Conservation (phyloP, 2,888 invertebrate species). For the Artemia sinica region DNA sequence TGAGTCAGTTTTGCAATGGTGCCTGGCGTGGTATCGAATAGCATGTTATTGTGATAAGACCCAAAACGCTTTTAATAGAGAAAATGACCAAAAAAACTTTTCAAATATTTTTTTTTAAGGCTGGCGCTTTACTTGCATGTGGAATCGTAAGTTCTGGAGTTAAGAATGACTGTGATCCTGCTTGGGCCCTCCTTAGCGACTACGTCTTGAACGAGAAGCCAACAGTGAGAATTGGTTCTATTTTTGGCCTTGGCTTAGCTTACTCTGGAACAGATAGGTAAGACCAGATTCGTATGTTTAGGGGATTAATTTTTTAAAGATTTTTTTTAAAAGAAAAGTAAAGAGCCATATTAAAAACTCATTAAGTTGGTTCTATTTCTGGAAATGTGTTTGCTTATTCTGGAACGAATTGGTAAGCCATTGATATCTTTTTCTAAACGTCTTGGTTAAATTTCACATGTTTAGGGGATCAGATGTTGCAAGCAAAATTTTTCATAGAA, state of each 20-base stretch:
- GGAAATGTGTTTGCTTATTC: no score
- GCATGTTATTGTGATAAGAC: slow-evolving; percentile 7
- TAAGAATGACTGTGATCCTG: slow-evolving; percentile 93
- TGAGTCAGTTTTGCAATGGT: no score
- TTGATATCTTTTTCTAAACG: no score
- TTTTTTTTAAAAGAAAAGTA: no score
- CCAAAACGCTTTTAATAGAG: no score
- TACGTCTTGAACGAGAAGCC: slow-evolving; percentile 70
- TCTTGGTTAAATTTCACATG: no score
- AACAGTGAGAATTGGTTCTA: slow-evolving; percentile 68
- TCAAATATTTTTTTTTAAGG: slow-evolving; percentile 35
- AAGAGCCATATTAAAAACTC: no score
- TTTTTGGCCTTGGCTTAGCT: slow-evolving; percentile 73
- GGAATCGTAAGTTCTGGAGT: slow-evolving; percentile 96
- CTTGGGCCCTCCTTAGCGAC: slow-evolving; percentile 80
- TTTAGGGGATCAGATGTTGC: no score
- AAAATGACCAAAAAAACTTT: background rate
- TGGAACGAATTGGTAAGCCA: no score
- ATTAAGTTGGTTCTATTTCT: no score
- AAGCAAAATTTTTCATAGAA: no score
- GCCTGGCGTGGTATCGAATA: background rate
- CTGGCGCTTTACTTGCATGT: slow-evolving; percentile 84
- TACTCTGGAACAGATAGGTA: slow-evolving; percentile 90
- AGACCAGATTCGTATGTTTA: slow-evolving; percentile 34
- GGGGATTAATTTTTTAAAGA: no score